Evolutionary conservation across 2,113 vertebrate species (phyloP).

Genomic region (Carassius auratus): DNA sequence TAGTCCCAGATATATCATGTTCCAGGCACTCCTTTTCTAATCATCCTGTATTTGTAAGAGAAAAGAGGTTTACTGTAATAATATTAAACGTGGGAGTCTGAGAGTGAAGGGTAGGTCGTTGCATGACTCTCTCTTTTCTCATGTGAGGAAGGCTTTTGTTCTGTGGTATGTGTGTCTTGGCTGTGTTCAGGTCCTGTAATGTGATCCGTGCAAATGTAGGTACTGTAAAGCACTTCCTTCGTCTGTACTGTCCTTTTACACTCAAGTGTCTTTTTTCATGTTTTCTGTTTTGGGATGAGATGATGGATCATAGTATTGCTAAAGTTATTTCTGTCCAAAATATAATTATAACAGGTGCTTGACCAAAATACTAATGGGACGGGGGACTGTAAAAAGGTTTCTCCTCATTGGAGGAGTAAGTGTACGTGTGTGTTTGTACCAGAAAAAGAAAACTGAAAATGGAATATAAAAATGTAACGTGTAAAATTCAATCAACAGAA

Average conservation of each 20-base stretch:
- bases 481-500: neutral
- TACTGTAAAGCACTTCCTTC: conserved; percentile 7
- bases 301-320: neutral
- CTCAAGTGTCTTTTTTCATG: neutral
- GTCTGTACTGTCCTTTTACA: neutral
- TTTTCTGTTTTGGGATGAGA: neutral
- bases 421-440: neutral
- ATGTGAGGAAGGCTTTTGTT: conserved; percentile 11
- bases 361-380: neutral
- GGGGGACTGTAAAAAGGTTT: neutral
- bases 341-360: neutral
- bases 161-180: conserved; percentile 23
- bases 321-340: neutral
- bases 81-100: neutral
- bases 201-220: conserved; percentile 24
- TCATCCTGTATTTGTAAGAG: neutral
- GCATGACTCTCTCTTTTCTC: neutral
- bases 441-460: neutral
- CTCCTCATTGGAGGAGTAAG: neutral
- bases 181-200: conserved; percentile 26
- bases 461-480: neutral
- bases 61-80: neutral
- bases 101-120: conserved; percentile 5
- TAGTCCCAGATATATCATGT: conserved; percentile 3
- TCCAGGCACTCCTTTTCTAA: neutral